Conservation (phyloP, 1,140 invertebrate species). For the Dendroctonus valens region DNA sequence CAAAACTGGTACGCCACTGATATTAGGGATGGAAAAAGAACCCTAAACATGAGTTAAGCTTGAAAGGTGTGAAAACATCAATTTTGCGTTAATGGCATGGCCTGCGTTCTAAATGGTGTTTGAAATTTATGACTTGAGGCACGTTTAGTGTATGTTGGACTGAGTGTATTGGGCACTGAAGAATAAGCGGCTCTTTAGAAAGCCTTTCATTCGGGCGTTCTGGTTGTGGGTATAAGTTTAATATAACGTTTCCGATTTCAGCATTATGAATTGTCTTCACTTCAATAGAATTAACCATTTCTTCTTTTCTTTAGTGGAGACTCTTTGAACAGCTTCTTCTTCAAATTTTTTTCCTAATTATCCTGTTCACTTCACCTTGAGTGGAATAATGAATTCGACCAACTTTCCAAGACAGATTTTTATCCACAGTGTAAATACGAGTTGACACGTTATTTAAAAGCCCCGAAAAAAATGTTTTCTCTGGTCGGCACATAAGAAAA, state of each 20-base stretch:
- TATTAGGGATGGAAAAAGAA: not conserved
- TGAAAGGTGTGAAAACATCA: conserved; percentile 29
- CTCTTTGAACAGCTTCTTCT: too few relatives aligned
- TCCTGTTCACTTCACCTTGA: too few relatives aligned
- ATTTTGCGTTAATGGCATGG: conserved; percentile 22
- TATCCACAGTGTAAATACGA: not conserved
- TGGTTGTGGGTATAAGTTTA: not conserved
- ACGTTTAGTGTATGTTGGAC: not conserved
- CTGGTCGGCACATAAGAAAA: not conserved
- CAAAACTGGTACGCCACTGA: not conserved
- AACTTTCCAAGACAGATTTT: not conserved
- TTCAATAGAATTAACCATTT: too few relatives aligned
- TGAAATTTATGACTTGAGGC: conserved; percentile 13
- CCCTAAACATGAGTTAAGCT: too few relatives aligned
- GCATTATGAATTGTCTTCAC: too few relatives aligned
- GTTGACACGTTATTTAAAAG: not conserved
- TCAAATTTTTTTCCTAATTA: too few relatives aligned
- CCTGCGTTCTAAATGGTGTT: conserved; percentile 4
- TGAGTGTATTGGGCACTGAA: conserved; percentile 12
- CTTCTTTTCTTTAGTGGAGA: too few relatives aligned
- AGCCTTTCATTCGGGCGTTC: not conserved
- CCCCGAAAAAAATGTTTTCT: not conserved
- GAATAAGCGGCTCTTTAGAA: not conserved
- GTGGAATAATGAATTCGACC: too few relatives aligned
- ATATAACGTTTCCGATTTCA: not conserved